Conservation (phyloP, 1,140 invertebrate species). For the Ruditapes philippinarum region DNA sequence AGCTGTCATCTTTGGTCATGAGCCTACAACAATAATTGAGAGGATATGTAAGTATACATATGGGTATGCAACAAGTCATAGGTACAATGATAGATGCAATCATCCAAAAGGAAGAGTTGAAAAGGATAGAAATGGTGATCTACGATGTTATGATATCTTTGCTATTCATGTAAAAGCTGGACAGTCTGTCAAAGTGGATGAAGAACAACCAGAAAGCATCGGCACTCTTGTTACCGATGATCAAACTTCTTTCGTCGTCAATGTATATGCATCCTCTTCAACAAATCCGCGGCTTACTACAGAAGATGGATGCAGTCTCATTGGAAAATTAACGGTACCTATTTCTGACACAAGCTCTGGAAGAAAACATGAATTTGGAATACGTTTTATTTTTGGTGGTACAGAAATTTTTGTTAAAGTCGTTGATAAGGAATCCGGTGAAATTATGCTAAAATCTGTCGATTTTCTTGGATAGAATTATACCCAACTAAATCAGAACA, state of each 20-base stretch:
- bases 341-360: not conserved
- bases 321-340: not conserved
- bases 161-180: not conserved
- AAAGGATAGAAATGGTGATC: not conserved
- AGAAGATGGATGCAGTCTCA: not conserved
- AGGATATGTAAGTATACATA: not conserved
- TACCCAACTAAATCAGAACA: too few relatives aligned
- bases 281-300: not conserved
- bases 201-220: not conserved
- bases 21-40: not conserved
- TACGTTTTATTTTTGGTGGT: not conserved
- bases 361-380: not conserved
- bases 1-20: not conserved
- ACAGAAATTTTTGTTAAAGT: not conserved
- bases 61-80: not conserved
- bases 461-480: not conserved
- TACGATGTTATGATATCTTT: not conserved
- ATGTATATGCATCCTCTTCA: not conserved
- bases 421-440: not conserved
- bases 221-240: not conserved
- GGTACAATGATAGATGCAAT: not conserved
- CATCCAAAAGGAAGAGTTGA: not conserved
- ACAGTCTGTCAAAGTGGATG: not conserved
- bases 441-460: not conserved
- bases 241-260: not conserved